phyloP scores from a whole-genome alignment of 2,797 vertebrate species.

The Alauda arvensis region DNA sequence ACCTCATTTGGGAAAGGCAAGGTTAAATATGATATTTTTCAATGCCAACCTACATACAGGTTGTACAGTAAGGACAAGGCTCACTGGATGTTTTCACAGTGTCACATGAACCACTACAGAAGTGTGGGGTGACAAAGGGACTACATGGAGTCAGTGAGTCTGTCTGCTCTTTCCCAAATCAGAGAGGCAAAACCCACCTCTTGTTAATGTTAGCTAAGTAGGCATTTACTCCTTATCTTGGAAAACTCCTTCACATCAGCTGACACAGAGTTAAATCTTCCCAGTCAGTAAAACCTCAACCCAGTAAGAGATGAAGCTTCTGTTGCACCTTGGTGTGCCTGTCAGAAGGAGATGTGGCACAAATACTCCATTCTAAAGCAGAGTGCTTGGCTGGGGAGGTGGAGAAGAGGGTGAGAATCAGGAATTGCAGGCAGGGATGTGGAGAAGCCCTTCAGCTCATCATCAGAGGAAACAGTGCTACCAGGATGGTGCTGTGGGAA shows the following conservation, averaged over 20 bases:
- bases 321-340: background rate
- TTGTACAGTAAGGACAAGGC: background rate
- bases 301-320: background rate
- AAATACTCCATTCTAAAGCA: background rate
- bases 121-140: background rate
- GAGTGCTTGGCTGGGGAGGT: background rate
- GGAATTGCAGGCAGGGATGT: background rate
- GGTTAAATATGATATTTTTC: background rate
- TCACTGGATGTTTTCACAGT: background rate
- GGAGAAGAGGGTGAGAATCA: background rate
- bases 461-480: background rate
- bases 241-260: background rate
- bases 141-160: background rate
- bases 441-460: background rate
- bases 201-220: background rate
- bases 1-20: background rate
- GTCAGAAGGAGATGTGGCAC: background rate
- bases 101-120: background rate
- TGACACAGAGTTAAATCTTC: background rate
- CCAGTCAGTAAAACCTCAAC: background rate
- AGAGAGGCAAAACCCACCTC: background rate
- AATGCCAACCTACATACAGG: background rate
- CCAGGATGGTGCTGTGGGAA: background rate
- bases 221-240: background rate
- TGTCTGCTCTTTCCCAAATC: background rate